A percentile compares a stretch with the other conserved stretches of the same genome.
These are phyloP conservation scores for Anguilla megastoma DNA, from an alignment of 2,797 vertebrate genomes.

Conservation along the genomic window DNA sequence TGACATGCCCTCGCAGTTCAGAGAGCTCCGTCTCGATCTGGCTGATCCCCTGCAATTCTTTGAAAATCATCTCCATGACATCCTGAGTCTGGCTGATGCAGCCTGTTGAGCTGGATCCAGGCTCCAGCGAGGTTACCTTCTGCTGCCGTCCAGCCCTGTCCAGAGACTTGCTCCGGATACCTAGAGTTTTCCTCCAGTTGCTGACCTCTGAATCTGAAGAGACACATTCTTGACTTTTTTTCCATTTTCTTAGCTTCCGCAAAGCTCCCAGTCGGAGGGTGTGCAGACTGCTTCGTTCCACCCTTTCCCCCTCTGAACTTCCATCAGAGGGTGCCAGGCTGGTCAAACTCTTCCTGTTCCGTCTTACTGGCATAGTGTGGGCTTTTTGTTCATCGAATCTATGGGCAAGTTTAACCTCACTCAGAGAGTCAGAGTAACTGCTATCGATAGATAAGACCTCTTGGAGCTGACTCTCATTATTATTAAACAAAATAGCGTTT, in stretches of 20 bases:
- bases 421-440: constrained; percentile 85
- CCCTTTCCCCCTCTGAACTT: constrained; percentile 93
- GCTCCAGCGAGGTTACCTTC: constrained; percentile 85
- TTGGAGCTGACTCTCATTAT: constrained; percentile 81
- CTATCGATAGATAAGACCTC: constrained; percentile 88
- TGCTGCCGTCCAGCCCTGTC: constrained; percentile 89
- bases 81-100: constrained; percentile 97
- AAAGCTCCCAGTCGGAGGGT: constrained; percentile 89
- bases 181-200: constrained; percentile 91
- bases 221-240: constrained; percentile 96
- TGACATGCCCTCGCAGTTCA: constrained; percentile 94
- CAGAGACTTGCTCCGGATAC: constrained; percentile 95
- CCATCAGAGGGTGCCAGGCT: constrained; percentile 96
- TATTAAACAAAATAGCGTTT: constrained; percentile 72
- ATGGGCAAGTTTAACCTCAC: constrained; percentile 78
- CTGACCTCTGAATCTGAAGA: constrained; percentile 97
- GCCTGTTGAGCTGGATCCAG: constrained; percentile 92
- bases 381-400: constrained; percentile 79
- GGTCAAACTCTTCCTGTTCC: constrained; percentile 93
- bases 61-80: constrained; percentile 99
- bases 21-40: constrained; percentile 97
- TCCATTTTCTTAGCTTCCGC: constrained; percentile 94
- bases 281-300: constrained; percentile 83
- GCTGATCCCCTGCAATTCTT: constrained; percentile 98
- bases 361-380: constrained; percentile 92